Evolutionary conservation across 2,888 invertebrate genomes (phyloP), one percentile per base, ranked within the genome.

Genomic region (Podotricha telesiphe): DNA sequence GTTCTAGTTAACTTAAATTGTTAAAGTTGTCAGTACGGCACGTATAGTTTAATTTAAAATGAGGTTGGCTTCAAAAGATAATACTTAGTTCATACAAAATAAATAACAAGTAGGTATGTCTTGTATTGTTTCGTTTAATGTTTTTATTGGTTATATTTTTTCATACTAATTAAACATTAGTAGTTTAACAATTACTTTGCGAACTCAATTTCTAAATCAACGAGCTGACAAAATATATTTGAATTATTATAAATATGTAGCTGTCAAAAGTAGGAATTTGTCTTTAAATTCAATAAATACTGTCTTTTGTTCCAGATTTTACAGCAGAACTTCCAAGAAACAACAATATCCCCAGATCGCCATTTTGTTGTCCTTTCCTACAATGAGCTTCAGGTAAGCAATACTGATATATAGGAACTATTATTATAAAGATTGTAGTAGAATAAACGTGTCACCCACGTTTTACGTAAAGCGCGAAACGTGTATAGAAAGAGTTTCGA

Each of bases 251-350:
- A 28, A 28, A 28, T 6, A 28, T 28, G 28, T n/a, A 28, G 37
- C 6, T 37, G 8, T 37, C 8, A 37, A 37, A 37, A 28, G 37
- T 8, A 51, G 15, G 3, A 7, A 28, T 28, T 10, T 22, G 2
- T 10, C 8, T 51, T 6, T 28, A n/a, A 40, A 56, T 2, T 15
- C 15, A 42, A 40, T 28, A 11, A n/a, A 40, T 1, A 34, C n/a
- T 28, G 28, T 11, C 53, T 67, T 69, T 72, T 72, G 56, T 80
- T 83, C 28, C 80, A 92, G 92, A 82, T 86, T 37, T 77, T 92
- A 13, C 89, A 88, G 70, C 86, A 83, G 65, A 86, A 92, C 0
- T 82, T 86, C 2, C 78, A 89, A 66, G 84, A 88, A 15, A 82
- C 76, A 37, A 73, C 80, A 47, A 40, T 90, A 6, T 88, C 90